Base-by-base conservation (phyloP, 2,888 invertebrate genomes). In the Diarsia mendica region DNA sequence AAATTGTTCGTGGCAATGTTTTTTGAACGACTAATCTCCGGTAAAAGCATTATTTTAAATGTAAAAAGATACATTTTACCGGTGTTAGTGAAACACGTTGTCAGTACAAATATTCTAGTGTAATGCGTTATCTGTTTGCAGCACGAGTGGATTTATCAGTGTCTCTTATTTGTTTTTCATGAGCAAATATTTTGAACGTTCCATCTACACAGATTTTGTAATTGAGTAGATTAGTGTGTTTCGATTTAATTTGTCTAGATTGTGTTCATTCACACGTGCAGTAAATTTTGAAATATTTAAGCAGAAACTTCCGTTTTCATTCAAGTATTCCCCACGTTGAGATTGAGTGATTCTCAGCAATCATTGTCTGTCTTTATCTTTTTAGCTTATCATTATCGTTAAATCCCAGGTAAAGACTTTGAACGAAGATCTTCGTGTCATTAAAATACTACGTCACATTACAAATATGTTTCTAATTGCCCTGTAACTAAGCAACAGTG, bases 141-240 rank as follows among this genome's bases (percentile, higher is more conserved):
- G 94, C 94, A 94, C 94, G 94, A 92, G 94, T 91, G 90, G 85
- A 88, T 90, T 93, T 95, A 95, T 94, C 93, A 86, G 79, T 75
- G 39, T 79, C 77, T 88, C 67, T 78, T 94, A 92, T 95, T 95
- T 95, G 90, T 88, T 89, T 65, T 80, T 77, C 80, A 49, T 75
- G n/a, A 63, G 91, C 85, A 94, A 95, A 95, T 95, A 92, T 95
- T 95, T 91, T 94, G 88, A 89, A 88, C 91, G 89, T 88, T 86
- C 74, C 79, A 87, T 79, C 85, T 83, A 79, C 63, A 82, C 72
- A 69, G 61, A 71, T 74, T 72, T 65, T 70, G 82, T 79, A 49
- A 70, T 81, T n/a, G 81, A 89, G 79, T 75, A 82, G 72, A 83
- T 74, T 68, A 82, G 69, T 75, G 51, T 69, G 61, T 79, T 74